Base-by-base conservation (phyloP, 2,888 invertebrate species). In the Phytoseiulus persimilis region DNA sequence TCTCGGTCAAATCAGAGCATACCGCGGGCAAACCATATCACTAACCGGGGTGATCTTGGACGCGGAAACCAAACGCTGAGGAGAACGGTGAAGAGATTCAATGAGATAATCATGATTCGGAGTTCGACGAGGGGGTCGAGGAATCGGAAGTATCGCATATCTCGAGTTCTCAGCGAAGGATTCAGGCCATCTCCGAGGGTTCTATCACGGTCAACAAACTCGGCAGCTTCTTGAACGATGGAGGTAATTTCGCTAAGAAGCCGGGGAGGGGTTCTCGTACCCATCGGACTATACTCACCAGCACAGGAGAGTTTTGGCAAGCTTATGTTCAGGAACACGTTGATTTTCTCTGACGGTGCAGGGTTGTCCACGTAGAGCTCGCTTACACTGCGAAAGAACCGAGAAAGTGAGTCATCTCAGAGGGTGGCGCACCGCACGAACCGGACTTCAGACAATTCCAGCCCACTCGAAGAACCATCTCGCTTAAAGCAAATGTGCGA, bases 351-450 rank as follows among this genome's bases (percentile, higher is more conserved):
- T 90, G 92, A 92, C 90, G 92, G 91, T 5, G 93, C 93, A 23
- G 94, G 94, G 91, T 94, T 94, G 91, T 94, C 94, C 2, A 94
- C 94, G 91, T 93, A 94, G 90, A 94, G 92, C 91, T 94, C 94
- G 91, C 93, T 94, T 0, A 92, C 92, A 84, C 94, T 94, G 92
- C 45, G 91, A 91, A 90, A 65, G 84, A 39, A 39, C 39, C 5
- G 39, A 39, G 9, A n/a, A n/a, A n/a, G n/a, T n/a, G 83, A 31
- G 89, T 89, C 83, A 90, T 46, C 83, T 90, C 45, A 31, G 32
- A 89, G 87, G 32, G 33, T 39, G 32, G 46, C 83, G 89, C 90
- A 90, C 90, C 90, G 90, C 90, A 90, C 9, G 6, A 14, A 6
- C n/a, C n/a, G n/a, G n/a, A n/a, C n/a, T n/a, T n/a, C n/a, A n/a